phyloP scores from a whole-genome alignment of 2,888 invertebrate species.

The Phoenoteleia sp. region DNA sequence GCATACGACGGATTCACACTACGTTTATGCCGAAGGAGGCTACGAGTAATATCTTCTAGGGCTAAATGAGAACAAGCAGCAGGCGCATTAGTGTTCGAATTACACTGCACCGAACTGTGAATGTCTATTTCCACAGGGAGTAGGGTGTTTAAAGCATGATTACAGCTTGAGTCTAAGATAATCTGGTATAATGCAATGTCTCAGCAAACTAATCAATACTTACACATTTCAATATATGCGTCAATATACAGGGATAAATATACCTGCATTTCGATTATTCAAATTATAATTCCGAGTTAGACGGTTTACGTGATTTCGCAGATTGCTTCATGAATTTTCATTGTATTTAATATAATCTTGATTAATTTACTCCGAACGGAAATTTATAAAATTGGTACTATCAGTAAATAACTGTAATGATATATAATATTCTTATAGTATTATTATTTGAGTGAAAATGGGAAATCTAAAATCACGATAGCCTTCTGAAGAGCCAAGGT shows the following conservation, averaged over 20 bases:
- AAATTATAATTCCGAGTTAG: no score
- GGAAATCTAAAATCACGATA: no score
- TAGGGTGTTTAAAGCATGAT: constrained; percentile 62
- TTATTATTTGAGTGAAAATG: no score
- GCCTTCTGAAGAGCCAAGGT: no score
- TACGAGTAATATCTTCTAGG: constrained; percentile 44
- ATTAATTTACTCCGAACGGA: no score
- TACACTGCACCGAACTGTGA: constrained; percentile 40
- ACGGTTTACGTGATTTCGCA: no score
- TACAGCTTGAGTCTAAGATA: constrained; percentile 61
- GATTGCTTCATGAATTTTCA: no score
- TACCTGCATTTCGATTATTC: constrained; percentile 13
- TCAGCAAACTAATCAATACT: constrained; percentile 62
- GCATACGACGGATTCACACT: constrained; percentile 10
- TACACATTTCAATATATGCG: constrained; percentile 46
- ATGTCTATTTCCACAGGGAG: constrained; percentile 46
- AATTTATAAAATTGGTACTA: no score
- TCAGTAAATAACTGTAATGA: no score
- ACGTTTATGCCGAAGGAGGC: constrained; percentile 38
- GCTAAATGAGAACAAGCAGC: constrained; percentile 51
- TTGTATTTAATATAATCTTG: no score
- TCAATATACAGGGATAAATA: constrained; percentile 37
- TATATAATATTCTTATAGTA: no score
- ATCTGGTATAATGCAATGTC: constrained; percentile 63
- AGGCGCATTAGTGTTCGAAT: constrained; percentile 54